Conservation (phyloP, 2,888 invertebrate species). For the Merodon equestris region DNA sequence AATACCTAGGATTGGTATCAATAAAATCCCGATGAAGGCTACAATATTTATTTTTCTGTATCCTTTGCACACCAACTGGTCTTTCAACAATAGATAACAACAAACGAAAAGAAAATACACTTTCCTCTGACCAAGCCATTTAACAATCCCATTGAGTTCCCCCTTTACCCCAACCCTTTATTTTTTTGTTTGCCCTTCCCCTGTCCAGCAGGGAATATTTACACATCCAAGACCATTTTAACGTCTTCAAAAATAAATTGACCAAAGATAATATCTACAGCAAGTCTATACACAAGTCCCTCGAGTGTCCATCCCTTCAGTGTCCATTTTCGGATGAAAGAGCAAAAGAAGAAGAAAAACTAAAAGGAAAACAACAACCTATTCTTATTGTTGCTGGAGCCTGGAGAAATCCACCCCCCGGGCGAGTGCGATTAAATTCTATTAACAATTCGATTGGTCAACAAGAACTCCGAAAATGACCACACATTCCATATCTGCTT, state of each 20-base stretch:
- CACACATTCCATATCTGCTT: slow-evolving; percentile 66
- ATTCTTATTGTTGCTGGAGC: slow-evolving; percentile 42
- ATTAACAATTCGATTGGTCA: slow-evolving; percentile 69
- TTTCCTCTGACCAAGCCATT: slow-evolving; percentile 38
- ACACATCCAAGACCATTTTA: slow-evolving; percentile 64
- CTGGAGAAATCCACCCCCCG: slow-evolving; percentile 44
- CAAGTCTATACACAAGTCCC: slow-evolving; percentile 10
- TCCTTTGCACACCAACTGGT: no score
- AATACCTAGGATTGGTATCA: no score
- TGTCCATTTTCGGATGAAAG: slow-evolving; percentile 41
- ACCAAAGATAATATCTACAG: slow-evolving; percentile 63
- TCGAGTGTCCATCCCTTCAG: not conserved
- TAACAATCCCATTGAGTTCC: slow-evolving; percentile 28
- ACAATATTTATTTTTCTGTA: no score
- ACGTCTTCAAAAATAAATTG: slow-evolving; percentile 66
- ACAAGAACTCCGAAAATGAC: slow-evolving; percentile 65
- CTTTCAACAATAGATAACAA: no score
- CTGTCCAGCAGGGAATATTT: slow-evolving; percentile 49
- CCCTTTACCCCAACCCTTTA: not conserved
- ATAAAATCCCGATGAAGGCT: no score
- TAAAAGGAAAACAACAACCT: slow-evolving; percentile 5
- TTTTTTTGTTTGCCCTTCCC: not conserved
- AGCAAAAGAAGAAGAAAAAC: no score
- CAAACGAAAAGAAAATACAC: not conserved
- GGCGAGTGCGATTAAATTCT: slow-evolving; percentile 58